Conservation (phyloP, 2,888 invertebrate species). For the Ferrisia virgata region DNA sequence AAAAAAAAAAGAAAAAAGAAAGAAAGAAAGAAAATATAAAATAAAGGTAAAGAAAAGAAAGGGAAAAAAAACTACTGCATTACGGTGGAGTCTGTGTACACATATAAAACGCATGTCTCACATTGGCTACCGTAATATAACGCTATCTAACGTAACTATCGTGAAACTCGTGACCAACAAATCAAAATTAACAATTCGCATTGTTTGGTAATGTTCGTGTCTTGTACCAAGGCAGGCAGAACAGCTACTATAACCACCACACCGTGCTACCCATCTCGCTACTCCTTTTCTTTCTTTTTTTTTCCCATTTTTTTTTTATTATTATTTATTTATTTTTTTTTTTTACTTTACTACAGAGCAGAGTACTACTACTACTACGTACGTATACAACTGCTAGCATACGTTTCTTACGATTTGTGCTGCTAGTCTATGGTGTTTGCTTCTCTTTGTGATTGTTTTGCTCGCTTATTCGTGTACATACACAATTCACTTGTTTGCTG, state of each 20-base stretch:
- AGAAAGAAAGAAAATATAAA: background rate
- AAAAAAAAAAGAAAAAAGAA: background rate
- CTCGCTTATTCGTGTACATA: too few species aligned
- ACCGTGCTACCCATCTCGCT: constrained; percentile 29
- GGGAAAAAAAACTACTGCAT: background rate
- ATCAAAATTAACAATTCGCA: constrained; percentile 46
- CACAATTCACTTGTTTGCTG: background rate
- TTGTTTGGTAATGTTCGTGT: constrained; percentile 46
- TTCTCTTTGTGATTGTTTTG: background rate
- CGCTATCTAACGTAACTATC: constrained; percentile 45
- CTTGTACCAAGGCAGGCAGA: constrained; percentile 37
- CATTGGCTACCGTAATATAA: constrained; percentile 45
- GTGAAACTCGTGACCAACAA: constrained; percentile 46
- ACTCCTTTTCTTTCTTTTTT: background rate
- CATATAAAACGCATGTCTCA: constrained; percentile 35
- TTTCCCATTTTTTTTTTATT: background rate
- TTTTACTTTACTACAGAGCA: background rate
- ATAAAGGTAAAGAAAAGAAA: background rate
- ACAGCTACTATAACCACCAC: constrained; percentile 34
- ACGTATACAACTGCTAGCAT: background rate
- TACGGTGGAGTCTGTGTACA: background rate
- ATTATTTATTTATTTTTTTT: background rate
- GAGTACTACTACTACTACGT: background rate
- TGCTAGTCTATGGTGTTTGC: background rate
- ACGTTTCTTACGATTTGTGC: too few species aligned